These are phyloP conservation scores for Psettodes erumei DNA, from an alignment of 2,113 vertebrate species.

Conservation along the genomic window DNA sequence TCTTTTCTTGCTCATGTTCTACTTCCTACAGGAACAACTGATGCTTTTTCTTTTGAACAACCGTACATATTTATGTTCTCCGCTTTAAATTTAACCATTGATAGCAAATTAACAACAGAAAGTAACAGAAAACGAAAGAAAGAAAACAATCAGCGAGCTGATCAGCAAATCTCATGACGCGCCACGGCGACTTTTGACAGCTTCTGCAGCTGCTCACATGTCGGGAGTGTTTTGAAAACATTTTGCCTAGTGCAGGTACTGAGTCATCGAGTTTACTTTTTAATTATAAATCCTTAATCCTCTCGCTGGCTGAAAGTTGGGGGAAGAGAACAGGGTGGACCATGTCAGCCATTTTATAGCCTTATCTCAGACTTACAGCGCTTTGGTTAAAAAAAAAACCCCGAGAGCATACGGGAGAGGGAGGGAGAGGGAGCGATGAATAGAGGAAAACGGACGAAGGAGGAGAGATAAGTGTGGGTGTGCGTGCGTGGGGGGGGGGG, in stretches of 20 bases:
- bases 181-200: not conserved
- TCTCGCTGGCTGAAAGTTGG: constrained; percentile 70
- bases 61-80: too few species aligned
- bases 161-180: not conserved
- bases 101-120: too few species aligned
- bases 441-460: constrained; percentile 59
- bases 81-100: too few species aligned
- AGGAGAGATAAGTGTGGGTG: constrained; percentile 61
- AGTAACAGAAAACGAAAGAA: not conserved
- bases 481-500: not conserved
- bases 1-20: not conserved
- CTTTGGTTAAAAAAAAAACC: constrained; percentile 76
- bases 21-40: not conserved
- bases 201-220: constrained; percentile 34
- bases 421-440: constrained; percentile 50
- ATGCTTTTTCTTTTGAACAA: too few species aligned
- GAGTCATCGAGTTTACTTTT: constrained; percentile 80
- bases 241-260: constrained; percentile 67
- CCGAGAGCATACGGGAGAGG: constrained; percentile 33
- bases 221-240: constrained; percentile 38
- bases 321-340: constrained; percentile 69
- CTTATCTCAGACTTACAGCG: constrained; percentile 79
- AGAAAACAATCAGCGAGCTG: too few species aligned
- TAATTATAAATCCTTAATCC: constrained; percentile 81
- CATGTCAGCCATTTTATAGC: constrained; percentile 77